Percentiles rank a stretch among this genome's conserved stretches.
Evolutionary conservation across 1,140 invertebrate genomes (phyloP).

Genomic region (Caerostris darwini): DNA sequence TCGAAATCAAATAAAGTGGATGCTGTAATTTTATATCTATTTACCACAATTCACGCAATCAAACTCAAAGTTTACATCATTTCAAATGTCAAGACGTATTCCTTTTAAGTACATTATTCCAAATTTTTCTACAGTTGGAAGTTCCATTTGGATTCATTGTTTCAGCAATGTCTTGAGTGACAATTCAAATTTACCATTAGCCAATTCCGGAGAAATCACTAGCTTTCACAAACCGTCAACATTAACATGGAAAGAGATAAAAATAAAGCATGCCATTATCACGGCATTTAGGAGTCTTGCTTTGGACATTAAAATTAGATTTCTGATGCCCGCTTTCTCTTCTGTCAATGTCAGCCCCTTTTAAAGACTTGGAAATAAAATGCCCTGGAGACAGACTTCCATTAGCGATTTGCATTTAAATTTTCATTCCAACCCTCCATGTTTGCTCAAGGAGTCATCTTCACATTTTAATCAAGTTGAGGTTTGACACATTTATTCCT

Average conservation of each 20-base stretch:
- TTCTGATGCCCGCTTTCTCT: background rate
- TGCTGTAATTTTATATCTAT: too few relatives aligned
- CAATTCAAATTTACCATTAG: background rate
- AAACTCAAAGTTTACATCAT: too few relatives aligned
- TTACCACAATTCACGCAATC: too few relatives aligned
- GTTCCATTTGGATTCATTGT: background rate
- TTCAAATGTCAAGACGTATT: too few relatives aligned
- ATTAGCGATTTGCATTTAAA: conserved; percentile 72
- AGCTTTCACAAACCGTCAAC: background rate
- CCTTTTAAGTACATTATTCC: too few relatives aligned
- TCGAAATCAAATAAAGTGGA: too few relatives aligned
- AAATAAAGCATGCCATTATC: conserved; percentile 4
- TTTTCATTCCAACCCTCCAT: conserved; percentile 44
- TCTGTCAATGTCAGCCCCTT: conserved; percentile 47
- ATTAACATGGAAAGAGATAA: background rate
- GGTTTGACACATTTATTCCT: conserved; percentile 54
- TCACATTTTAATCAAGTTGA: conserved; percentile 69
- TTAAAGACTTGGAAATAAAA: conserved; percentile 26
- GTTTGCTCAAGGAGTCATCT: conserved; percentile 39
- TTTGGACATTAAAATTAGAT: conserved; percentile 60
- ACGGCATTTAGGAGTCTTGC: background rate
- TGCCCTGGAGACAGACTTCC: conserved; percentile 53
- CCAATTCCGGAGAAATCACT: background rate
- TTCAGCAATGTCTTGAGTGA: background rate
- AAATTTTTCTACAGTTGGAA: too few relatives aligned